A percentile compares a stretch with the other conserved stretches of the same genome.
These are phyloP conservation scores for Dermolepida albohirtum DNA, from an alignment of 2,888 invertebrate species.

Conservation along the genomic window DNA sequence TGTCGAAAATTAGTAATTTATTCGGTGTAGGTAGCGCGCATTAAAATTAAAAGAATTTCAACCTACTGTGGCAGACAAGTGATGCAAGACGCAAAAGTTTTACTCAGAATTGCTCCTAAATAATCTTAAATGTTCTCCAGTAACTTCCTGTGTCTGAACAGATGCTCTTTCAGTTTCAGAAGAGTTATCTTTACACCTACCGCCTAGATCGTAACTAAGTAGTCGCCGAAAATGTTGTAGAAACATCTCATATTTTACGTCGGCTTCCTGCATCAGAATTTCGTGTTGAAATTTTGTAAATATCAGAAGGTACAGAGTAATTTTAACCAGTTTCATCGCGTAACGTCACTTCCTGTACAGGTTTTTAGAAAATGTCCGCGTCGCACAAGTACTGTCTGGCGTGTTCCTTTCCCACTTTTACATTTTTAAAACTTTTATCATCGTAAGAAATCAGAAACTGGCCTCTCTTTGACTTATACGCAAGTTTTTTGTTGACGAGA, in stretches of 20 bases:
- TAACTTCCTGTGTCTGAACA: slow-evolving; percentile 34
- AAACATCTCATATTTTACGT: slow-evolving; percentile 29
- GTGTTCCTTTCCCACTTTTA: too few relatives aligned
- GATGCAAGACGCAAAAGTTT: slow-evolving; percentile 23
- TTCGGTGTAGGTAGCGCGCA: slow-evolving; percentile 21
- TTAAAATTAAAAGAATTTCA: slow-evolving; percentile 21
- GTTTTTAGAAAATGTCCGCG: slow-evolving; percentile 11
- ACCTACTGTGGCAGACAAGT: slow-evolving; percentile 24
- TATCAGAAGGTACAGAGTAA: slow-evolving; percentile 17
- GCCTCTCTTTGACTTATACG: too few relatives aligned
- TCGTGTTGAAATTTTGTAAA: slow-evolving; percentile 28
- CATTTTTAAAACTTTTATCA: too few relatives aligned
- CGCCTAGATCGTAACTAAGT: slow-evolving; percentile 11
- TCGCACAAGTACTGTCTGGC: too few relatives aligned
- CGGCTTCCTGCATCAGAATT: slow-evolving; percentile 22
- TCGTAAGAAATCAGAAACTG: too few relatives aligned
- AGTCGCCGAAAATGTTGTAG: slow-evolving; percentile 13
- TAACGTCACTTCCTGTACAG: slow-evolving; percentile 21
- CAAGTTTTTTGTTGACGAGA: too few relatives aligned
- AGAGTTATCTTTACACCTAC: slow-evolving; percentile 34
- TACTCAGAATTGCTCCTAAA: not conserved
- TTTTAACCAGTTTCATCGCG: slow-evolving; percentile 18
- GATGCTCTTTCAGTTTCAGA: slow-evolving; percentile 28
- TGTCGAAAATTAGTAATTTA: slow-evolving; percentile 2
- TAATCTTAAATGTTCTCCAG: slow-evolving; percentile 20